phyloP scores from a whole-genome alignment of 2,113 vertebrate species.

The Myrmophylax atrothorax region DNA sequence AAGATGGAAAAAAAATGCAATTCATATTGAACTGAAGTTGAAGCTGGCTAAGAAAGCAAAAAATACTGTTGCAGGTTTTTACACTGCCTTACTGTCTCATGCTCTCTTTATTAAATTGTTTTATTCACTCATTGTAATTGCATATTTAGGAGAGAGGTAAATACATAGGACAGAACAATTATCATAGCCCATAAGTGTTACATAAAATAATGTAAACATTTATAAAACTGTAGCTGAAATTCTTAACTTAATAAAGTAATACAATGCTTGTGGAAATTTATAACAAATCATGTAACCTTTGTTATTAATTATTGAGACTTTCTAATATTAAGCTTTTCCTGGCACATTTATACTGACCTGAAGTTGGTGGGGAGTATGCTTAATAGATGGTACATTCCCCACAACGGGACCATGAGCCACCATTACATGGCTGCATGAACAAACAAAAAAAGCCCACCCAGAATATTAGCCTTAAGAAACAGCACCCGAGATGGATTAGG shows the following conservation, averaged over 20 bases:
- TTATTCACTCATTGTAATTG: background rate
- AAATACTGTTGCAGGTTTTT: background rate
- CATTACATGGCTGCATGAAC: background rate
- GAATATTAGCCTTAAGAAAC: background rate
- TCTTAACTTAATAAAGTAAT: background rate
- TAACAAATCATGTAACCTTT: background rate
- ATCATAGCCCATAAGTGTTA: background rate
- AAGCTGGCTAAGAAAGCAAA: slow-evolving; percentile 13
- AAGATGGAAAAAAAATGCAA: slow-evolving; percentile 27
- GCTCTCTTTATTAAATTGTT: background rate
- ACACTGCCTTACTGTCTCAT: background rate
- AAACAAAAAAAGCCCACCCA: background rate
- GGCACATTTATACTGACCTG: background rate
- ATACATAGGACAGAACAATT: background rate
- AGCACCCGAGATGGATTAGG: background rate
- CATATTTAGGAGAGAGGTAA: background rate
- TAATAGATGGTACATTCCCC: background rate
- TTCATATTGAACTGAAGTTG: background rate
- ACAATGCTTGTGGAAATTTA: background rate
- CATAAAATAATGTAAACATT: background rate
- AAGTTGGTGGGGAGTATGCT: background rate
- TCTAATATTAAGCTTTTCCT: background rate
- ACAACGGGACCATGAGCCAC: background rate
- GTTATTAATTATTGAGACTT: background rate
- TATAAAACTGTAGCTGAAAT: background rate